Base-by-base conservation (phyloP, 2,888 invertebrate species). In the Belgica antarctica region DNA sequence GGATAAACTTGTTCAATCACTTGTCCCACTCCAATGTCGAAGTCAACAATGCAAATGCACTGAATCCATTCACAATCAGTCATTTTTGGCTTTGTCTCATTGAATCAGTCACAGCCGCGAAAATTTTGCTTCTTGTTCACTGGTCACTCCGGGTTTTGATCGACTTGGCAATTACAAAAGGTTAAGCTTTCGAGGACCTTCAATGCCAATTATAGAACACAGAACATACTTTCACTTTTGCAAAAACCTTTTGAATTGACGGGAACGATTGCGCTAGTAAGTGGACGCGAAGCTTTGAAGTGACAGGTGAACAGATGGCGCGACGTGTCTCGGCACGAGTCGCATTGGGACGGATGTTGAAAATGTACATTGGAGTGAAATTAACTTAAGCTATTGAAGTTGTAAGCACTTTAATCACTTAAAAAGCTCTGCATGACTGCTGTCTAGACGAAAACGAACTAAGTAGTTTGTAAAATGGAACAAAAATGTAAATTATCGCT, bases 11-110 rank as follows among this genome's bases (percentile, higher is more conserved):
- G 15, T n/a, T 68, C 68, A 15, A 68, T 31, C n/a, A 57, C 57
- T 68, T 68, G 68, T 17, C 68, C 41, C 2, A 27, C 27, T 12
- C 47, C 68, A 34, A 68, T 68, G 1, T 68, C 68, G 17, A 68
- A 68, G 27, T 68, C 57, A 1, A 57, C 68, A 25, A 68, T 68
- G 4, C 28, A 47, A 24, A 57, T 34, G 15, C 57, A 28, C 17
- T 15, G 34, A 52, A 52, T 3, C 52, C 52, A 52, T 22, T 52
- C 52, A 17, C 52, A 8, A 31, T 31, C 34, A n/a, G n/a, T 41
- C 52, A 52, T 52, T 52, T 17, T 52, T 41, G 5, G 15, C 2
- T 41, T 41, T 41, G 3, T 41, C 15, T 8, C 52, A 52, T 52
- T 52, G 22, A 52, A 46, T 46, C 12, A 46, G 15, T 41, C 41